Base-by-base conservation (phyloP, 2,797 vertebrate genomes). In the Rhincodon typus region DNA sequence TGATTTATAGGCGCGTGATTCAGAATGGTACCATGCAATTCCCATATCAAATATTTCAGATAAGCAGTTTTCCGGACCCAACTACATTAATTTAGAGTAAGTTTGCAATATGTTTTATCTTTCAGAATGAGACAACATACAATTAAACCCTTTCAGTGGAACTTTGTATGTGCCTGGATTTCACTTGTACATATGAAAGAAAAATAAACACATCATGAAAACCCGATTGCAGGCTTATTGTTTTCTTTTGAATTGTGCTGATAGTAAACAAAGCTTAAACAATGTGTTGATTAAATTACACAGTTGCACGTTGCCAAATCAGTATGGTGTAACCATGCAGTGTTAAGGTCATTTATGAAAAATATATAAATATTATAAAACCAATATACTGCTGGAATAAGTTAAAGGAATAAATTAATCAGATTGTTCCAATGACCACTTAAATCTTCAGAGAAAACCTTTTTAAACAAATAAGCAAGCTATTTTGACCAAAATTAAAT, bases 141-240 rank as follows among this genome's bases (percentile, higher is more conserved):
- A 94, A 50, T 53, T 74, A 72, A 74, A 74, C 27, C 27, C 94
- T 95, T 95, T 53, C 70, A 74, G 69, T 53, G 46, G 46, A 95
- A 53, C 70, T 53, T 95, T 95, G 70, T 95, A n/a, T 95, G 53
- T 95, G 74, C 46, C 50, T 95, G 70, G 46, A 77, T 74, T 53
- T 95, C 70, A 77, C 70, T 70, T 95, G 70, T 95, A 95, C 46
- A 57, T 95, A 72, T 95, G 42, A 74, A 94, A 94, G 94, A 53
- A 74, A 95, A 95, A 95, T 95, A 95, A 95, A 95, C 70, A 95
- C 30, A 50, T 94, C 67, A 23, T 95, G 70, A 95, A 95, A 95
- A 95, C 46, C 46, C 4, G 25, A 95, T 77, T 53, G 70, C 94
- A 50, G 70, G 42, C 93, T 72, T 94, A 46, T 42, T 95, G 69